Percentiles rank a stretch among this genome's conserved stretches.
These are phyloP conservation scores for Beris chalybata DNA, from an alignment of 2,888 invertebrate species.

Conservation along the genomic window DNA sequence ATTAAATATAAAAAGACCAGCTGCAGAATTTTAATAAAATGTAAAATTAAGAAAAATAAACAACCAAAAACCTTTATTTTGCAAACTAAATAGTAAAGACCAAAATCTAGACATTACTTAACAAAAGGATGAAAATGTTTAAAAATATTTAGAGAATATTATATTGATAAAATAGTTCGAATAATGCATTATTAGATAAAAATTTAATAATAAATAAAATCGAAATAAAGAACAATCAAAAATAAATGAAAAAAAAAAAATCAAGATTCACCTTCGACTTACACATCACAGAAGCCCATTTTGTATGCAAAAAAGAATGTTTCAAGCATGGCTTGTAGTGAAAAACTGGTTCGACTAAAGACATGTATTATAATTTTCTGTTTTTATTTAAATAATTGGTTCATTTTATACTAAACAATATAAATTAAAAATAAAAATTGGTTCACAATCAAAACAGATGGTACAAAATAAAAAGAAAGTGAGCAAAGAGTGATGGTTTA, in stretches of 20 bases:
- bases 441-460: not conserved
- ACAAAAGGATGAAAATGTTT: not conserved
- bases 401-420: not conserved
- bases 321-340: conserved; percentile 39
- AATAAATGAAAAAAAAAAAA: conserved; percentile 26
- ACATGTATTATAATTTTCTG: conserved; percentile 16
- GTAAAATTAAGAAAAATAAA: no score
- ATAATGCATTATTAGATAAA: not conserved
- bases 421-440: not conserved
- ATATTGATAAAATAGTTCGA: no score
- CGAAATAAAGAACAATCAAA: conserved; percentile 7
- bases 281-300: conserved; percentile 39
- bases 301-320: conserved; percentile 40
- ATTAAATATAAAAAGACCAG: no score
- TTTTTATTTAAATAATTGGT: not conserved
- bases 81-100: no score
- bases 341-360: conserved; percentile 27
- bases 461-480: conserved; percentile 5
- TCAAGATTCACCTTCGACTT: conserved; percentile 40
- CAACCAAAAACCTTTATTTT: no score
- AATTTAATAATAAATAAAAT: conserved; percentile 29
- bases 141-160: no score
- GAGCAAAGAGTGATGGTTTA: not conserved
- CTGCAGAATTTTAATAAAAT: no score
- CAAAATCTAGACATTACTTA: no score